Percentiles rank a stretch among this genome's conserved stretches.
phyloP scores from a whole-genome alignment of 1,140 invertebrate genomes.

The Ooceraea biroi region DNA sequence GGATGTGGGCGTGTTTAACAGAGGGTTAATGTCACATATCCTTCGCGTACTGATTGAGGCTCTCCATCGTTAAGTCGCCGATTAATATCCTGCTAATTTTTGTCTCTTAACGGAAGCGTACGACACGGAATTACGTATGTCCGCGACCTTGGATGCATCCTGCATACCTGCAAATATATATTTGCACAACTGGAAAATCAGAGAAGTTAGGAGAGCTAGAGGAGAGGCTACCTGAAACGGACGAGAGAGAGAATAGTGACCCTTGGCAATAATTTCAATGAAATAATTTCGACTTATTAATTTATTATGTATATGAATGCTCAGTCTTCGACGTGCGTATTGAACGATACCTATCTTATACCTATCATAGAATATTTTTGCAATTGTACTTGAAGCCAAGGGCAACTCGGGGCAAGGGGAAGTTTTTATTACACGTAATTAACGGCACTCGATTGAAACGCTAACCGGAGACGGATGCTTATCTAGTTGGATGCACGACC shows the following conservation, averaged over 20 bases:
- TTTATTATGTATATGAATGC: too few relatives aligned
- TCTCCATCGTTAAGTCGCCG: constrained; percentile 40
- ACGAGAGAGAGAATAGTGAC: too few relatives aligned
- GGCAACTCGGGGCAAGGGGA: constrained; percentile 17
- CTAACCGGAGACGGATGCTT: constrained; percentile 31
- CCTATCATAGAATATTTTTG: neutral
- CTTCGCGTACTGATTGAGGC: constrained; percentile 65
- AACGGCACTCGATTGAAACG: constrained; percentile 33
- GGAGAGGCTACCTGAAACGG: too few relatives aligned
- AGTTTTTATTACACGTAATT: constrained; percentile 41
- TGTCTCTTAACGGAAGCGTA: constrained; percentile 63
- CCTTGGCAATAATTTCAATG: too few relatives aligned
- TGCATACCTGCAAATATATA: neutral
- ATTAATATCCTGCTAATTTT: constrained; percentile 63
- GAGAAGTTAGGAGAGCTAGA: too few relatives aligned
- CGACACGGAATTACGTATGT: constrained; percentile 52
- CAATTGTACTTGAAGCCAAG: neutral
- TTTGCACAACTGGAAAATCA: too few relatives aligned
- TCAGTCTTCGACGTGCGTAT: too few relatives aligned
- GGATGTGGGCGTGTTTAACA: constrained; percentile 79
- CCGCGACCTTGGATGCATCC: constrained; percentile 60
- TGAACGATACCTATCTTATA: too few relatives aligned
- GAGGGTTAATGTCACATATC: constrained; percentile 59
- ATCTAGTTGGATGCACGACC: constrained; percentile 31
- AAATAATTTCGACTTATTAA: neutral